A percentile compares a stretch with the other conserved stretches of the same genome.
Conservation (phyloP, 2,113 vertebrate species). For the Caloenas nicobarica region DNA sequence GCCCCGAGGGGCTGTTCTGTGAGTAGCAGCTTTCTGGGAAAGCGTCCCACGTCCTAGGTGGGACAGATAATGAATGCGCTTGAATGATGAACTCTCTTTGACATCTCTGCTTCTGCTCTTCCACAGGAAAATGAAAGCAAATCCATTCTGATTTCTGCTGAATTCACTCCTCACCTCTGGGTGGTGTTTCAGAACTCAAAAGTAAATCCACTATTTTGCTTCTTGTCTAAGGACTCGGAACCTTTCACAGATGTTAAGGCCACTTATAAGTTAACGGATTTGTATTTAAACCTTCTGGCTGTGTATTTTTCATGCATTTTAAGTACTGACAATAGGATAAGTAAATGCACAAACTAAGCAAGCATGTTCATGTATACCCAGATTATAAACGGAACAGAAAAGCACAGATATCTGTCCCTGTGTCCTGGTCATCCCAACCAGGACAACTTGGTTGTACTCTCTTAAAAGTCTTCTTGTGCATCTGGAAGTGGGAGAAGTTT, state of each 20-base stretch:
- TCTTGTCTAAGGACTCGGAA: slow-evolving; percentile 24
- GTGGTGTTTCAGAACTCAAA: slow-evolving; percentile 38
- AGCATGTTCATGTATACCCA: not conserved
- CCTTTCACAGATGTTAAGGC: slow-evolving; percentile 20
- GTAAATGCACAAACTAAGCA: not conserved
- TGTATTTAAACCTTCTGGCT: slow-evolving; percentile 8
- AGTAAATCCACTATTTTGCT: slow-evolving; percentile 10
- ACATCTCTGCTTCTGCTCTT: not conserved
- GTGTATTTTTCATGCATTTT: slow-evolving; percentile 39
- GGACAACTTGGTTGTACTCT: not conserved
- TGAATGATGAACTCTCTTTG: not conserved
- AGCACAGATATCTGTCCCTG: not conserved
- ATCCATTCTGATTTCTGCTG: not conserved
- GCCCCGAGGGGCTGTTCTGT: not conserved
- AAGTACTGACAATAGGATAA: not conserved
- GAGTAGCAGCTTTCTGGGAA: rapidly evolving
- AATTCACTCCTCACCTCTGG: slow-evolving; percentile 35
- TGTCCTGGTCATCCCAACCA: not conserved
- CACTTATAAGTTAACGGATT: slow-evolving; percentile 23
- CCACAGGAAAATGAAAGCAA: not conserved
- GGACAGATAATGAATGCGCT: not conserved
- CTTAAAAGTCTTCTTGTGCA: not conserved
- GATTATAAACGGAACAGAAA: not conserved
- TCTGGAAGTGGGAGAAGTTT: not conserved
- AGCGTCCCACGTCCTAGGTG: not conserved